Evolutionary conservation across 2,888 invertebrate species (phyloP), one percentile per base, ranked within the genome.

Genomic region (Oithona nana): DNA sequence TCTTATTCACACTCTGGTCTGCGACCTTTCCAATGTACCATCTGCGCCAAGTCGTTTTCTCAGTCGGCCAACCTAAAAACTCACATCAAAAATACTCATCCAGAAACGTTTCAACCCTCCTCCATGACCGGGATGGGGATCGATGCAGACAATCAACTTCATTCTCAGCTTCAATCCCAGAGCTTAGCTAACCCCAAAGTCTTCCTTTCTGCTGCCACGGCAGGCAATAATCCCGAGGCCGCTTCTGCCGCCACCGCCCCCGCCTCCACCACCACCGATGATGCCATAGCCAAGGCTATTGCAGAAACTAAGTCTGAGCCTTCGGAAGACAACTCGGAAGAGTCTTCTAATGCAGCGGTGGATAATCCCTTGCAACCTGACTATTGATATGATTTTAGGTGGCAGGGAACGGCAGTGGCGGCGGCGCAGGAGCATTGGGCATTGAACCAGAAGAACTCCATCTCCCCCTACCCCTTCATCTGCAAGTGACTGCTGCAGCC

Each of bases 61-160:
- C 57, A 57, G 28, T 31, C 39, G n/a, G 57, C 57, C 22, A 57
- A 57, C 28, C 31, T 57, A n/a, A 57, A 57, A 31, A 57, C 57
- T 31, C 57, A 57, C 31, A 31, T 57, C 22, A 20, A 28, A 31
- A 57, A 57, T 57, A 57, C 57, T 30, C 57, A 57, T 20, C 54
- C 54, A 3, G 54, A 54, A 3, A 20, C 26, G 54, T 26, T 54
- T 16, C 39, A 6, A 11, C 8, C 39, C 39, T n/a, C n/a, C n/a
- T n/a, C n/a, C n/a, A n/a, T n/a, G n/a, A n/a, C n/a, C n/a, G n/a
- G n/a, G n/a, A n/a, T n/a, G n/a, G n/a, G n/a, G n/a, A n/a, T n/a
- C n/a, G n/a, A n/a, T n/a, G n/a, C n/a, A n/a, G n/a, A n/a, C n/a
- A n/a, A n/a, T n/a, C n/a, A n/a, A n/a, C n/a, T n/a, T n/a, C n/a